These are phyloP conservation scores for Drosophila seclusa DNA, from an alignment of 2,888 invertebrate species.

Conservation along the genomic window DNA sequence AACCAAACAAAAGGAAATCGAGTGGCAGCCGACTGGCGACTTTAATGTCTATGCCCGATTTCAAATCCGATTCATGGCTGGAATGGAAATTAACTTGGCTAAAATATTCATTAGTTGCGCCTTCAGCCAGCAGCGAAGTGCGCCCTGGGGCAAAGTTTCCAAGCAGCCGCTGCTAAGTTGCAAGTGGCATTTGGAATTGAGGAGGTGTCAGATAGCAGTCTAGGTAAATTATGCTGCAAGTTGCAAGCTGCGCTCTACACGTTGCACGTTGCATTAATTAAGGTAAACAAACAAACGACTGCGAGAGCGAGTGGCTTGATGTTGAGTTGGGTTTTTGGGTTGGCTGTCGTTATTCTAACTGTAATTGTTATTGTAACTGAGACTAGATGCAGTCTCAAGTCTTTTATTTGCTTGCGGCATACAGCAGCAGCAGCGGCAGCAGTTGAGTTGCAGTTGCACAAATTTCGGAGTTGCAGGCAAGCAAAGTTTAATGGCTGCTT, in stretches of 20 bases:
- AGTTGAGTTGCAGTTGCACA: constrained; percentile 11
- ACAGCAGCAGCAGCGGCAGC: constrained; percentile 14
- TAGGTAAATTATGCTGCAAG: constrained; percentile 28
- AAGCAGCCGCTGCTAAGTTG: constrained; percentile 18
- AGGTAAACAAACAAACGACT: constrained; percentile 75
- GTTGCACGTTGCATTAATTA: constrained; percentile 61
- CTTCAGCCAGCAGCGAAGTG: constrained; percentile 29
- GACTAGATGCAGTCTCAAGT: constrained; percentile 27
- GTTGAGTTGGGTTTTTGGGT: too few species aligned
- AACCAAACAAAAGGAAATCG: constrained; percentile 18
- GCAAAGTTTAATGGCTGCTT: constrained; percentile 10
- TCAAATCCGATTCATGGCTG: constrained; percentile 14
- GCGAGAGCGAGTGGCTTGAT: not conserved
- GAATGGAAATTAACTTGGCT: constrained; percentile 54
- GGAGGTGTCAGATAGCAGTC: constrained; percentile 8
- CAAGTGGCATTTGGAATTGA: constrained; percentile 24
- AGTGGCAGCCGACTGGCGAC: constrained; percentile 3
- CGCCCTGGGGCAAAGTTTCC: constrained; percentile 22
- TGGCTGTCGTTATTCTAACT: not conserved
- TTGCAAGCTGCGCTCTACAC: constrained; percentile 3
- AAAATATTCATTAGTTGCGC: constrained; percentile 75
- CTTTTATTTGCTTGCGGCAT: constrained; percentile 27
- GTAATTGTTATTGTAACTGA: constrained; percentile 26
- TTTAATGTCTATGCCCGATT: constrained; percentile 27
- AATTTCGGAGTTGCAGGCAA: constrained; percentile 17